Percentiles rank a stretch among this genome's conserved stretches.
phyloP scores from a whole-genome alignment of 1,140 invertebrate genomes.

The Temnothorax curvispinosus region DNA sequence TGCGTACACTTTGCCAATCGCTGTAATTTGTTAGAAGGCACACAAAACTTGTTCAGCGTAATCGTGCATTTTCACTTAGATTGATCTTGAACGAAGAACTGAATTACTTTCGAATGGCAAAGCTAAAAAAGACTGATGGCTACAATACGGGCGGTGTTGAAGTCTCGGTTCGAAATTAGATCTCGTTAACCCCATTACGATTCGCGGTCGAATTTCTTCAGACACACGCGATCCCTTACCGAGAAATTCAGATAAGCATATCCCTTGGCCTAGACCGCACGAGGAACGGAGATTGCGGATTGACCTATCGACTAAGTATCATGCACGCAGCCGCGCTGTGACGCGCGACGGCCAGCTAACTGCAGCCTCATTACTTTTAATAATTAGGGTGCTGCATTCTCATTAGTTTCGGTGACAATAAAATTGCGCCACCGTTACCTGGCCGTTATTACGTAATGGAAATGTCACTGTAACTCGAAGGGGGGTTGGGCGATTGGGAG shows the following conservation, averaged over 20 bases:
- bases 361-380: slow-evolving; percentile 48
- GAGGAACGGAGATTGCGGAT: slow-evolving; percentile 42
- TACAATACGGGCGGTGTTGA: slow-evolving; percentile 6
- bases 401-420: slow-evolving; percentile 48
- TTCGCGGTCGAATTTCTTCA: slow-evolving; percentile 72
- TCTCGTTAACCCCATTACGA: slow-evolving; percentile 78
- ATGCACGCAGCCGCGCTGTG: background rate
- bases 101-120: background rate
- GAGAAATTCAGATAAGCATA: slow-evolving; percentile 68
- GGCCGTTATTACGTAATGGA: slow-evolving; percentile 52
- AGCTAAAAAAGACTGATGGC: background rate
- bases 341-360: slow-evolving; percentile 7
- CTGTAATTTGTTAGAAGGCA: background rate
- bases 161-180: slow-evolving; percentile 65
- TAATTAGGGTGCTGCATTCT: slow-evolving; percentile 57
- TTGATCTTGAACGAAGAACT: background rate
- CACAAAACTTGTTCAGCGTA: background rate
- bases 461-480: slow-evolving; percentile 28
- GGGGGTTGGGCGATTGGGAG: background rate
- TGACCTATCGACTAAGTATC: slow-evolving; percentile 41
- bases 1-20: no score
- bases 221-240: slow-evolving; percentile 69
- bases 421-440: slow-evolving; percentile 43
- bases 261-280: slow-evolving; percentile 67
- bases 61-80: background rate